A percentile compares a stretch with the other conserved stretches of the same genome.
Conservation (phyloP, 2,888 invertebrate species). For the Standfussiana lucernea region DNA sequence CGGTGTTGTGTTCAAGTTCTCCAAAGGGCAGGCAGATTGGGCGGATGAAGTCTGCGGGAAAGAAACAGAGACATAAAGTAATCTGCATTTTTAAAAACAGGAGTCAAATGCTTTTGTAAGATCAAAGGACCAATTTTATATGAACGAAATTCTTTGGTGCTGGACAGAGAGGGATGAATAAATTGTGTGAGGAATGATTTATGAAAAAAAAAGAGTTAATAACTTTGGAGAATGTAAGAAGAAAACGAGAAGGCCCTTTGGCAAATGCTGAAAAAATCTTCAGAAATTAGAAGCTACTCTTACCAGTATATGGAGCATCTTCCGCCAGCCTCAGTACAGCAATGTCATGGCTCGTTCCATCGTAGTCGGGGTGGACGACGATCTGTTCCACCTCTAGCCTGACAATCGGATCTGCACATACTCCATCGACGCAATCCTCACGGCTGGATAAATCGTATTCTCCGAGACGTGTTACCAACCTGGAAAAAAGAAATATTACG, state of each 20-base stretch:
- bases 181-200: neutral
- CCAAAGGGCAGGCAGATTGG: constrained; percentile 78
- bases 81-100: neutral
- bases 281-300: constrained; percentile 10
- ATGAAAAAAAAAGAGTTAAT: neutral
- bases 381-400: constrained; percentile 65
- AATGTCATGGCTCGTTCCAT: constrained; percentile 72
- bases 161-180: neutral
- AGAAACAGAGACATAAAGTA: neutral
- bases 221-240: neutral
- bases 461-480: constrained; percentile 72
- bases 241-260: neutral
- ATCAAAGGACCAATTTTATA: constrained; percentile 3
- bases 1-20: constrained; percentile 46
- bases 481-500: constrained; percentile 48
- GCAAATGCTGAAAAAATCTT: neutral
- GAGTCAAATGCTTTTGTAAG: neutral
- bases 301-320: constrained; percentile 76
- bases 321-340: constrained; percentile 73
- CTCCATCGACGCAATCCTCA: constrained; percentile 66
- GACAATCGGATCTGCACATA: constrained; percentile 70
- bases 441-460: constrained; percentile 69
- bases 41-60: constrained; percentile 80
- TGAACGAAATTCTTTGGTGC: neutral
- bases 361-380: constrained; percentile 70